Evolutionary conservation across 2,113 vertebrate genomes (phyloP), one percentile per base, ranked within the genome.

Genomic region (Trematocara marginatum): DNA sequence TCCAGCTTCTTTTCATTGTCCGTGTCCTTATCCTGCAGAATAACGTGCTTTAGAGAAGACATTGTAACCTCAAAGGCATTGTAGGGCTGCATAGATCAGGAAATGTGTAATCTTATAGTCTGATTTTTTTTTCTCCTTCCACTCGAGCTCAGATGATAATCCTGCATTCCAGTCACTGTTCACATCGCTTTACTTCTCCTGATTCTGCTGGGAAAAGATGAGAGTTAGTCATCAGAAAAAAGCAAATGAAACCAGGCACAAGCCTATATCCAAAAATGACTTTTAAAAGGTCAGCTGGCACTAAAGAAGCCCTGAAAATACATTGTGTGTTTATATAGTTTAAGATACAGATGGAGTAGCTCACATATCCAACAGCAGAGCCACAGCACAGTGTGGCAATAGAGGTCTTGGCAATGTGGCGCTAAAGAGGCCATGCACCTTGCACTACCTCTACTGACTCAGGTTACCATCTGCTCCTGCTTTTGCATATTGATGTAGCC

Each of bases 11-110:
- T 94, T 5, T 93, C 95, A 7, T 83, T 85, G 40, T 93, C 91
- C 78, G 93, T 91, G 47, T 93, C 93, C 16, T 95, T 95, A 16
- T 95, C 94, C 16, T 87, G 89, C 13, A 95, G 90, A 49, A 94
- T 89, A 10, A 94, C 92, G 71, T 94, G 93, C 76, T 94, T 93
- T 91, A 95, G 56, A 13, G 93, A 86, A 88, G 96, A 96, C 96
- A 96, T 96, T 78, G 92, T 94, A 87, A 78, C 87, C 86, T 85
- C 93, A 93, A 82, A 91, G 66, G 91, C 96, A 96, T 96, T 20
- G 83, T 95, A 94, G 82, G 52, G 83, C 84, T 69, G 83, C 82
- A 51, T 5, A 85, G 79, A 80, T 92, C 81, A 84, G 87, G 79
- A 88, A 93, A 83, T 13, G 82, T 86, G 79, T 59, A 87, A 83